Evolutionary conservation across 2,888 invertebrate species (phyloP).

Genomic region (Eudasyphora cyanicolor): DNA sequence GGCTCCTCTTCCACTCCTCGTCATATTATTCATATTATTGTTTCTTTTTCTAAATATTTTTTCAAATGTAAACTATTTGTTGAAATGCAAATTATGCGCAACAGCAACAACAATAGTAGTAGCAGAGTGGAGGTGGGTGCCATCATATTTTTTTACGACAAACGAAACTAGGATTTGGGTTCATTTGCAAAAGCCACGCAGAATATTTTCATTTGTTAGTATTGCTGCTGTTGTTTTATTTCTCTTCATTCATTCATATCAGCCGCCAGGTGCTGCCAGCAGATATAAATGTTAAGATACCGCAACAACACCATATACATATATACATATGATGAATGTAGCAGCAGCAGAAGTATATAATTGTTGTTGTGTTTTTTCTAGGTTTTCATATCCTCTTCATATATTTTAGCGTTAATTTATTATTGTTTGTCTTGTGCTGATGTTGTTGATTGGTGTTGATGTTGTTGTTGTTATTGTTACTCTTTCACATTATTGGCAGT

Average conservation of each 20-base stretch:
- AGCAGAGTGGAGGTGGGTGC: neutral
- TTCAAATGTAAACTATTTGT: neutral
- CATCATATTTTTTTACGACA: slow-evolving; percentile 29
- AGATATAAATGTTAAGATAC: neutral
- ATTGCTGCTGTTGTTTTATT: neutral
- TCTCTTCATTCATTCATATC: neutral
- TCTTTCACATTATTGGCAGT: slow-evolving; percentile 39
- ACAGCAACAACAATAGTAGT: neutral
- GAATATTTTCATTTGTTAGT: slow-evolving; percentile 15
- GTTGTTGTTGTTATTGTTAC: neutral
- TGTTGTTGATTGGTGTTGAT: neutral
- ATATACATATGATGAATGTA: neutral
- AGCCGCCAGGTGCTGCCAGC: neutral
- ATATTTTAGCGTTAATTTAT: slow-evolving; percentile 26
- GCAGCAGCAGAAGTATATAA: neutral
- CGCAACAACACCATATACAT: neutral
- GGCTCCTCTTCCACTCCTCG: neutral
- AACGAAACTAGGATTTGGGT: slow-evolving; percentile 40
- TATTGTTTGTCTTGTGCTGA: slow-evolving; percentile 2
- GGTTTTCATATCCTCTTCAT: slow-evolving; percentile 17
- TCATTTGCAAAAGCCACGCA: slow-evolving; percentile 50
- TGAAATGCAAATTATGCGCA: neutral
- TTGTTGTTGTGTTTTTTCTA: neutral
- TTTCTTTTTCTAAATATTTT: neutral
- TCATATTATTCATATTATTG: neutral